Evolutionary conservation across 2,888 invertebrate species (phyloP).

Genomic region (Cryptops parisi): DNA sequence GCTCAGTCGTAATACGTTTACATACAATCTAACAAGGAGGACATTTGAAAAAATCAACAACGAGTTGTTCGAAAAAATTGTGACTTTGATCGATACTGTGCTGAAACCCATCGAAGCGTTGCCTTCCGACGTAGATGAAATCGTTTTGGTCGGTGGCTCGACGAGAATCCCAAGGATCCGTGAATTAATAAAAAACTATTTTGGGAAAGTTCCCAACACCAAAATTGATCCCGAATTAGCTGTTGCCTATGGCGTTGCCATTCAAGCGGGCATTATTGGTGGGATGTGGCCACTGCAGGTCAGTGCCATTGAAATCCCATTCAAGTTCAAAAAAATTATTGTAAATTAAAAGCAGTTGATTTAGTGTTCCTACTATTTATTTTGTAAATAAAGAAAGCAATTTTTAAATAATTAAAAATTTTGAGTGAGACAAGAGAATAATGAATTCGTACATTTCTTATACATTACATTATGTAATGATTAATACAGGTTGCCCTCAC

Average conservation of each 20-base stretch:
- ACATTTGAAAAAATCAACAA: conserved; percentile 35
- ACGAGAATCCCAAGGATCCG: conserved; percentile 36
- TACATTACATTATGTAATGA: too few species aligned
- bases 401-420: too few species aligned
- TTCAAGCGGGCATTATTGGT: conserved; percentile 38
- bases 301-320: conserved; percentile 29
- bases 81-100: conserved; percentile 33
- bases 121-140: conserved; percentile 34
- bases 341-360: conserved; percentile 2
- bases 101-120: conserved; percentile 29
- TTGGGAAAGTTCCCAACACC: conserved; percentile 28
- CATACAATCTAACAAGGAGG: conserved; percentile 28
- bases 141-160: conserved; percentile 38
- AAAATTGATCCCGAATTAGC: conserved; percentile 37
- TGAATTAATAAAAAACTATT: conserved; percentile 32
- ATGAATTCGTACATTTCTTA: too few species aligned
- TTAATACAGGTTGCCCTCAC: too few species aligned
- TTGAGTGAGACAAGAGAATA: too few species aligned
- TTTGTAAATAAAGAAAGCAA: too few species aligned
- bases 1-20: conserved; percentile 18
- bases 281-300: conserved; percentile 39
- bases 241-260: conserved; percentile 36
- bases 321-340: conserved; percentile 18
- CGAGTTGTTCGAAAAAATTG: conserved; percentile 34
- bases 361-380: too few species aligned